Base-by-base conservation (phyloP, 2,797 vertebrate genomes). In the Buphagus erythrorhynchus region DNA sequence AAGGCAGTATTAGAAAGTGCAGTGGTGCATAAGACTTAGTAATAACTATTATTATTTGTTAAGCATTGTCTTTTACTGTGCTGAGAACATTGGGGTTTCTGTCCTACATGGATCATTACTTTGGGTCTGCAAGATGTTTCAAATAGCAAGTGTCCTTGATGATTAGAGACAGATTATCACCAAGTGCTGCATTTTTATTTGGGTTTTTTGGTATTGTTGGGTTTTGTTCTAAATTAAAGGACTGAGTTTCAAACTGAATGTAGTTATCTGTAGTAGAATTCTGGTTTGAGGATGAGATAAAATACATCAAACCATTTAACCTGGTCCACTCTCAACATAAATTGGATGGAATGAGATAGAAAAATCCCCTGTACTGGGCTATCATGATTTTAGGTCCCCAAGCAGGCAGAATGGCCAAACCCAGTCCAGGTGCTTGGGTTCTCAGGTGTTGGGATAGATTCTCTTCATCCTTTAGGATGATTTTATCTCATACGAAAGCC, bases 11-110 rank as follows among this genome's bases (percentile, higher is more conserved):
- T 92, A 94, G 63, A 74, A 87, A 87, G 88, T 92, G 88, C 88
- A 94, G 21, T 93, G 92, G 78, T 91, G 84, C 95, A 58, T 95
- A 91, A 79, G 75, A 54, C 72, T 83, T 79, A n/a, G 78, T 77
- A 91, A 93, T 94, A 91, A 91, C 91, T 96, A 87, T 95, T 96
- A 93, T 92, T 93, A 95, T 96, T 96, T 94, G 95, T 87, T 93
- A 86, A 92, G 75, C 49, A 40, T 95, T 91, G 72, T 82, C 86
- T 96, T 93, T 85, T 63, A 61, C 40, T 51, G 78, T 57, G 26
- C 81, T 80, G 78, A 92, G 88, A 89, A 92, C 95, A 85, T 13
- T 75, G 78, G 81, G 57, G 55, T 48, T 88, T 91, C 89, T 93
- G 68, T 92, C 88, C 95, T 76, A 72, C 75, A 86, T 33, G 81